These are phyloP conservation scores for Coelopa frigida DNA, from an alignment of 1,140 invertebrate species.

Conservation along the genomic window DNA sequence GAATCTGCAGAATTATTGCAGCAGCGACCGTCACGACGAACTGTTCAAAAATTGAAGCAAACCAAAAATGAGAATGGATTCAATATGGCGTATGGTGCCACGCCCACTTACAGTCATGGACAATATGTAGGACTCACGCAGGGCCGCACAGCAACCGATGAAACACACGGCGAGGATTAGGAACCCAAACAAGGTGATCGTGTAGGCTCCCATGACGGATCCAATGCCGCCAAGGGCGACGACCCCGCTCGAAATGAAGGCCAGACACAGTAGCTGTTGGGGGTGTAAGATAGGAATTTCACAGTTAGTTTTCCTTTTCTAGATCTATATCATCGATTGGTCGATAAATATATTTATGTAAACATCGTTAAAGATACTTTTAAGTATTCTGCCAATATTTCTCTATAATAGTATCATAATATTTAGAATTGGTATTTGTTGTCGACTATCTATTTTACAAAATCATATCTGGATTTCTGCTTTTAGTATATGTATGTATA, in stretches of 20 bases:
- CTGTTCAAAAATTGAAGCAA: constrained; percentile 1
- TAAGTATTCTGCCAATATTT: too few species aligned
- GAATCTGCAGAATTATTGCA: constrained; percentile 10
- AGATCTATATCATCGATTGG: too few species aligned
- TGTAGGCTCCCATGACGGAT: constrained; percentile 11
- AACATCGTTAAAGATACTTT: too few species aligned
- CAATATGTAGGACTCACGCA: constrained; percentile 11
- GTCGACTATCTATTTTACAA: too few species aligned
- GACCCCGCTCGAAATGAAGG: constrained; percentile 37
- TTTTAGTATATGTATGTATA: too few species aligned
- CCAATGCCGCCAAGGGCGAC: constrained; percentile 24
- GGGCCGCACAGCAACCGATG: constrained; percentile 9
- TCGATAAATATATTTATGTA: too few species aligned
- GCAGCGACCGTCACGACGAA: constrained; percentile 4
- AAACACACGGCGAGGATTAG: constrained; percentile 10
- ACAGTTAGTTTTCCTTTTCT: too few species aligned
- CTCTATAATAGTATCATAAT: too few species aligned
- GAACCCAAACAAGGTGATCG: constrained; percentile 5
- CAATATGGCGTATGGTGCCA: neutral
- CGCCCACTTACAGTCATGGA: constrained; percentile 11
- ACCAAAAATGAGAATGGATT: neutral
- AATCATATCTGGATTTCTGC: too few species aligned
- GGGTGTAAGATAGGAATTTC: too few species aligned
- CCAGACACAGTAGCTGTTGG: too few species aligned
- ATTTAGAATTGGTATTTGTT: too few species aligned